Evolutionary conservation across 2,888 invertebrate genomes (phyloP).

Genomic region (Atherix ibis): DNA sequence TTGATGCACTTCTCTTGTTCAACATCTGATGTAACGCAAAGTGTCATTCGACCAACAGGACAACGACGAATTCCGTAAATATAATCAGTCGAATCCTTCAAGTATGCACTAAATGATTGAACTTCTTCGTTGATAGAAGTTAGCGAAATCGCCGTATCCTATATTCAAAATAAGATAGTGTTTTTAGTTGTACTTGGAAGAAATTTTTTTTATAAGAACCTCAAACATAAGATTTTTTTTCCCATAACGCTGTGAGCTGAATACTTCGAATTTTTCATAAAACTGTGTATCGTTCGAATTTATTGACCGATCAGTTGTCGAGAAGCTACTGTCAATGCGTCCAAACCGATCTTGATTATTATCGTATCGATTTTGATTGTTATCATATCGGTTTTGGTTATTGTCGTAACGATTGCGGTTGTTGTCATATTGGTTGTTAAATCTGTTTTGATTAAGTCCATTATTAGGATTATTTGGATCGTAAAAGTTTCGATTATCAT

Average conservation of each 20-base stretch:
- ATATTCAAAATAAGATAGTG: constrained; percentile 8
- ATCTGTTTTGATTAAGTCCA: constrained; percentile 6
- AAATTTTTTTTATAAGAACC: too few relatives aligned
- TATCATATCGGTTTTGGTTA: constrained; percentile 1
- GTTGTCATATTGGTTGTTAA: constrained; percentile 10
- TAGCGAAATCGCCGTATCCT: constrained; percentile 61
- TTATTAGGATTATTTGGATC: constrained; percentile 18
- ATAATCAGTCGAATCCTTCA: constrained; percentile 49
- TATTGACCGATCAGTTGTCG: constrained; percentile 19
- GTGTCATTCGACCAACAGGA: constrained; percentile 65
- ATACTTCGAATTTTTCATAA: constrained; percentile 52
- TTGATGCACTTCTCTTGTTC: constrained; percentile 84
- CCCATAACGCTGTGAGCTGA: constrained; percentile 52
- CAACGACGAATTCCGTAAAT: constrained; percentile 66
- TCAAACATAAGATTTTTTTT: constrained; percentile 65
- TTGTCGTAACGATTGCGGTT: constrained; percentile 10
- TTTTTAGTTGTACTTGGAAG: too few relatives aligned
- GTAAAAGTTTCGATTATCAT: constrained; percentile 9
- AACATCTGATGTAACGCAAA: constrained; percentile 81
- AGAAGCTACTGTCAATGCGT: constrained; percentile 24
- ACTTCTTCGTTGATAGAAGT: constrained; percentile 49
- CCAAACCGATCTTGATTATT: constrained; percentile 14
- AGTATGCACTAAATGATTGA: constrained; percentile 60
- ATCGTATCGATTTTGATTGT: constrained; percentile 2
- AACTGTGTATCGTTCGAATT: constrained; percentile 19